A percentile compares a stretch with the other conserved stretches of the same genome.
These are phyloP conservation scores for Cheilosia scutellata DNA, from an alignment of 2,888 invertebrate species.

Conservation along the genomic window DNA sequence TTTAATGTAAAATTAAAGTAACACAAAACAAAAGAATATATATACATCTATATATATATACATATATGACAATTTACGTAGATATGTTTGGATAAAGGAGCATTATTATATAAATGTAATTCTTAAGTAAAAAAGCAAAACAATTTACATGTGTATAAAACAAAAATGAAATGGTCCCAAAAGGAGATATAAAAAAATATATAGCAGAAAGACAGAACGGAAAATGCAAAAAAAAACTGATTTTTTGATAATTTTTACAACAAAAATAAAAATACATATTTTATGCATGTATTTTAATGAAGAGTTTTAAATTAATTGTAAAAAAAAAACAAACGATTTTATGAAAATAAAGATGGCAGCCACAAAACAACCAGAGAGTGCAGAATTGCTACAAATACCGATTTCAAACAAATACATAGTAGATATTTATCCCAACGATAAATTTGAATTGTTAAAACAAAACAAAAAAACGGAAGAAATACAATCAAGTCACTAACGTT, in stretches of 20 bases:
- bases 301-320: conserved; percentile 31
- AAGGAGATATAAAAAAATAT: conserved; percentile 70
- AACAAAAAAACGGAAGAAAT: conserved; percentile 61
- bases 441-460: conserved; percentile 78
- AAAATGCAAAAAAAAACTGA: conserved; percentile 71
- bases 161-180: conserved; percentile 78
- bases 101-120: conserved; percentile 78
- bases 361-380: conserved; percentile 43
- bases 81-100: conserved; percentile 68
- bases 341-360: conserved; percentile 55
- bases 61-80: conserved; percentile 71
- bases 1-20: conserved; percentile 74
- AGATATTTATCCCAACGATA: conserved; percentile 83
- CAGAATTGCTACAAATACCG: conserved; percentile 40
- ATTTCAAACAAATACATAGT: conserved; percentile 70
- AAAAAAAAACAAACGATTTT: conserved; percentile 54
- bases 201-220: conserved; percentile 50
- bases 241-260: conserved; percentile 77
- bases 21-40: conserved; percentile 75
- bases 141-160: conserved; percentile 78
- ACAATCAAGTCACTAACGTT: conserved; percentile 73
- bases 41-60: conserved; percentile 67
- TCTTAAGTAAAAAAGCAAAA: conserved; percentile 77
- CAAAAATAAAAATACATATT: conserved; percentile 72
- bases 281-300: conserved; percentile 71